Base-by-base conservation (phyloP, 2,113 vertebrate genomes). In the Trochalopteron elliotii region DNA sequence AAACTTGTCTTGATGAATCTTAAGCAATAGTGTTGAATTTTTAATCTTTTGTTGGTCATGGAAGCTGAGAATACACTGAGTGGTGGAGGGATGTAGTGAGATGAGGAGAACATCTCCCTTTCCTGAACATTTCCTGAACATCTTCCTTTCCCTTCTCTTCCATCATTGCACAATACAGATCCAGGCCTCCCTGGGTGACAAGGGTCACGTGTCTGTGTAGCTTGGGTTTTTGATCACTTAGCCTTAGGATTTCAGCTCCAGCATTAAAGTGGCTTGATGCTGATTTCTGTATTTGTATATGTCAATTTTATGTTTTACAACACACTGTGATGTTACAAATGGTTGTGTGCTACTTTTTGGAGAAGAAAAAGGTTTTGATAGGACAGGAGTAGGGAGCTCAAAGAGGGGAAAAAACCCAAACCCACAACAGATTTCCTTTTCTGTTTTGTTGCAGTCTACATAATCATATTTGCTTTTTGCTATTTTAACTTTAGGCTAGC, bases 151-250 rank as follows among this genome's bases (percentile, higher is more conserved):
- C 31, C 7, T 82, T 60, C 37, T 75, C 10, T 71, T 89, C 77
- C 13, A 16, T 67, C 28, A 15, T 13, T 76, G 45, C 2, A 2
- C 28, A 49, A 21, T 7, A 24, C 37, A 85, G 2, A 10, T 15
- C 6, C 30, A 67, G 37, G 42, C 16, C 72, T 85, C 10, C 28
- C 44, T 1, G 3, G 12, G 5, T 61, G 61, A 60, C 2, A 4
- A 42, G 49, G 28, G 10, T 79, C 2, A 2, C 7, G 10, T 1
- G 1, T 45, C 33, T 50, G 3, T 19, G 8, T 56, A 35, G 49
- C 13, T 1, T 1, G 3, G 21, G 18, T n/a, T 60, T 28, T 55
- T 89, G 37, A 10, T 81, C 3, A 14, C 47, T 52, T 57, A 79
- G 35, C 35, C 44, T 78, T 84, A 49, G 15, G 21, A 45, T 75